Evolutionary conservation across 37 sponge, comb jelly and placozoan species (phyloP).

Genomic region (Cliona cf. orientalis): DNA sequence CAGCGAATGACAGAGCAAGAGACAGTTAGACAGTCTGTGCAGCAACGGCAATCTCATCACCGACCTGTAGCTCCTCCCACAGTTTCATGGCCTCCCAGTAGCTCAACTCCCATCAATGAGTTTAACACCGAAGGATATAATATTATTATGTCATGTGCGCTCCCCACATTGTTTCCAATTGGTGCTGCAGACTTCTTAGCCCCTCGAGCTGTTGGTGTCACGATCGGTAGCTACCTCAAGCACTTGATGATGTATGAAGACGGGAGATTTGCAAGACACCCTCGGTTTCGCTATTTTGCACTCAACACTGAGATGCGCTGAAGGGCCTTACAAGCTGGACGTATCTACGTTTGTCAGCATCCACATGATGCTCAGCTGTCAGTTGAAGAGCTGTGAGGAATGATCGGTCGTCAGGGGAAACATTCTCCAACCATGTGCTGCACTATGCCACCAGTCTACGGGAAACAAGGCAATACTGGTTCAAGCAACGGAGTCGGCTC

Average conservation of each 20-base stretch:
- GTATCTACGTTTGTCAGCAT: too few species aligned
- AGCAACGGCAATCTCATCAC: background rate
- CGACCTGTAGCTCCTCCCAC: background rate
- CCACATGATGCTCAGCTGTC: too few species aligned
- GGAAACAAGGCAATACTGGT: too few species aligned
- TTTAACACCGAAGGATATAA: constrained; percentile 8
- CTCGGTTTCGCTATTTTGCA: constrained; percentile 47
- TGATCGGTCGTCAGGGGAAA: too few species aligned
- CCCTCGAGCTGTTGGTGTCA: constrained; percentile 12
- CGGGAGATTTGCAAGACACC: constrained; percentile 51
- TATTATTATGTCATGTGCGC: background rate
- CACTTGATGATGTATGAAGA: constrained; percentile 52
- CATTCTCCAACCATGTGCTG: too few species aligned
- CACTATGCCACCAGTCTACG: too few species aligned
- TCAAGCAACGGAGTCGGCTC: too few species aligned
- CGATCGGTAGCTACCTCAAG: constrained; percentile 42
- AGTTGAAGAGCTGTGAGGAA: too few species aligned
- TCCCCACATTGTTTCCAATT: background rate
- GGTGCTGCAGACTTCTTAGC: constrained; percentile 44
- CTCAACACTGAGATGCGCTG: too few species aligned
- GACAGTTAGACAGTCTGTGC: background rate
- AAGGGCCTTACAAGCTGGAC: too few species aligned
- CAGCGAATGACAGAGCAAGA: too few species aligned
- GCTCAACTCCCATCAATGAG: background rate
- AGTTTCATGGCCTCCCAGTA: background rate